Evolutionary conservation across 2,888 invertebrate species (phyloP).

Genomic region (Xestia c-nigrum): DNA sequence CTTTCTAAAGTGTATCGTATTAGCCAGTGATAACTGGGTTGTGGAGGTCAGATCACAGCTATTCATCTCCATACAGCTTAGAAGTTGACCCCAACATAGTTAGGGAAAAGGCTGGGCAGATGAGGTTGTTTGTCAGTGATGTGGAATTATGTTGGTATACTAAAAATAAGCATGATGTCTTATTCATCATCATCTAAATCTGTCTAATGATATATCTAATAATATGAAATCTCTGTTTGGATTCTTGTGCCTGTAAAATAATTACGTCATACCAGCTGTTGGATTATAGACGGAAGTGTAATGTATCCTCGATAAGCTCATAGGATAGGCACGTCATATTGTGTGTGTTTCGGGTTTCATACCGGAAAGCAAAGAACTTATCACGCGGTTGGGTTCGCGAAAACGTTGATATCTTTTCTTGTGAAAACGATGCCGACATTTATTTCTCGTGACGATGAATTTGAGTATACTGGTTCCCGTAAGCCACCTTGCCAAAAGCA

Average conservation of each 20-base stretch:
- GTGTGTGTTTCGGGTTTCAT: conserved; percentile 7
- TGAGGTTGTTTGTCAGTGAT: not conserved
- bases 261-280: conserved; percentile 16
- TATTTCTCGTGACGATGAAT: not conserved
- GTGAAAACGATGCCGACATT: not conserved
- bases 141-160: not conserved
- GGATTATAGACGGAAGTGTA: not conserved
- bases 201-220: conserved; percentile 8
- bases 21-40: not conserved
- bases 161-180: conserved; percentile 15
- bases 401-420: not conserved
- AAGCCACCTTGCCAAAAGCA: too few relatives aligned
- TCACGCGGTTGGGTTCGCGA: not conserved
- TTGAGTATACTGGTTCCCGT: not conserved
- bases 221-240: conserved; percentile 14
- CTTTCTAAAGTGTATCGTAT: not conserved
- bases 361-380: not conserved
- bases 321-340: not conserved
- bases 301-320: conserved; percentile 2
- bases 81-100: not conserved
- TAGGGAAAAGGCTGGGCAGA: not conserved
- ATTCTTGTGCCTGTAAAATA: not conserved
- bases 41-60: not conserved
- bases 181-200: conserved; percentile 7
- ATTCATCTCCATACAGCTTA: not conserved